A percentile compares a stretch with the other conserved stretches of the same genome.
These are phyloP conservation scores for Phania funesta DNA, from an alignment of 2,888 invertebrate genomes.

Conservation along the genomic window DNA sequence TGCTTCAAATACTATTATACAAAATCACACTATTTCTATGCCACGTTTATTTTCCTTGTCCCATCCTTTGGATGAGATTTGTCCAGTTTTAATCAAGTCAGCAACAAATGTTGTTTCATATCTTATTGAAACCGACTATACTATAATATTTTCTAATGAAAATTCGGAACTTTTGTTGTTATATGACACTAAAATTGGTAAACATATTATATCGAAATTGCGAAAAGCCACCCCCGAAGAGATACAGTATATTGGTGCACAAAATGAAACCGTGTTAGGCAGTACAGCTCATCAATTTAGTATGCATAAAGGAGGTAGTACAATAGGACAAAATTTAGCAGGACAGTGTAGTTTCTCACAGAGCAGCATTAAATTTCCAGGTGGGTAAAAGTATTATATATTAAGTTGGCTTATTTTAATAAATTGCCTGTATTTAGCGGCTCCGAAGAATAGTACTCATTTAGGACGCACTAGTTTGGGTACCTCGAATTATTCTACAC, in stretches of 20 bases:
- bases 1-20: slow-evolving; percentile 78
- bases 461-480: slow-evolving; percentile 73
- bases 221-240: slow-evolving; percentile 89
- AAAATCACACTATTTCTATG: slow-evolving; percentile 81
- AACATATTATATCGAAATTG: slow-evolving; percentile 91
- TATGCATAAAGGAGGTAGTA: slow-evolving; percentile 64
- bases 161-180: slow-evolving; percentile 90
- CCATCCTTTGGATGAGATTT: slow-evolving; percentile 95
- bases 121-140: slow-evolving; percentile 83
- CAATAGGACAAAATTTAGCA: slow-evolving; percentile 51
- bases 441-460: slow-evolving; percentile 72
- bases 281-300: slow-evolving; percentile 70
- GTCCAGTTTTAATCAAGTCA: slow-evolving; percentile 89
- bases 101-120: slow-evolving; percentile 83
- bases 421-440: slow-evolving; percentile 65
- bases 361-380: slow-evolving; percentile 73
- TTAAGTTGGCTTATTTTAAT: fast-evolving
- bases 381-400: slow-evolving; percentile 68
- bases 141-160: slow-evolving; percentile 88
- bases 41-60: slow-evolving; percentile 92
- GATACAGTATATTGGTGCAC: slow-evolving; percentile 83
- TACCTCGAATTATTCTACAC: slow-evolving; percentile 72
- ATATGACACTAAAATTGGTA: slow-evolving; percentile 88
- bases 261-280: slow-evolving; percentile 78
- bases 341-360: slow-evolving; percentile 72